These are phyloP conservation scores for Mirounga angustirostris DNA, from an alignment of 2,113 vertebrate species.

Conservation along the genomic window DNA sequence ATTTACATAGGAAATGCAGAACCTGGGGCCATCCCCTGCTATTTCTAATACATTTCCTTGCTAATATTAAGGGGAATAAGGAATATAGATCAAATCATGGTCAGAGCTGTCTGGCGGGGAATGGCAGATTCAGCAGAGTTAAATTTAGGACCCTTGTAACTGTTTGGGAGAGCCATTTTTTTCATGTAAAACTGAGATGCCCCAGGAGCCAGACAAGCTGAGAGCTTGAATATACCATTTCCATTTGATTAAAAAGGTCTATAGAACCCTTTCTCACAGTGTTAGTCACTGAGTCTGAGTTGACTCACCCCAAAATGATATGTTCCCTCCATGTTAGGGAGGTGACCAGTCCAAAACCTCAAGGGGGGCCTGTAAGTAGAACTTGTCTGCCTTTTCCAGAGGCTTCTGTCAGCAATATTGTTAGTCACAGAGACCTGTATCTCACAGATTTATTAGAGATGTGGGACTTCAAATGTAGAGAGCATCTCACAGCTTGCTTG, in stretches of 20 bases:
- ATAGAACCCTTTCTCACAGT: neutral
- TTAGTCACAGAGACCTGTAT: neutral
- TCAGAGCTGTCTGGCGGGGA: neutral
- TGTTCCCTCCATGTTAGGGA: neutral
- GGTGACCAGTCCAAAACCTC: neutral
- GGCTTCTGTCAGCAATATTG: neutral
- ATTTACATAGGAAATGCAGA: slow-evolving; percentile 12
- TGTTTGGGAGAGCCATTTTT: slow-evolving; percentile 20
- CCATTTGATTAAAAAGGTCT: neutral
- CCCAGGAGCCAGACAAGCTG: neutral
- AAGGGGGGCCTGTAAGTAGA: neutral
- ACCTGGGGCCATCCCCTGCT: neutral
- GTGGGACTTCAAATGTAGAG: neutral
- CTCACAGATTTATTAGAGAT: neutral
- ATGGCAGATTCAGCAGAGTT: neutral
- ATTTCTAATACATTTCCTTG: slow-evolving; percentile 23
- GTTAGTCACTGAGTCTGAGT: neutral
- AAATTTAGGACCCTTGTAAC: slow-evolving; percentile 51
- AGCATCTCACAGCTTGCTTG: neutral
- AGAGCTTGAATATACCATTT: neutral
- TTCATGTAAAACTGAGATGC: slow-evolving; percentile 7
- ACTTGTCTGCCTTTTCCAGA: neutral
- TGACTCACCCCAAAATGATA: neutral
- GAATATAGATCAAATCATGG: neutral
- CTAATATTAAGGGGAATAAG: neutral